phyloP scores from a whole-genome alignment of 2,797 vertebrate species.

The Tamandua tetradactyla region DNA sequence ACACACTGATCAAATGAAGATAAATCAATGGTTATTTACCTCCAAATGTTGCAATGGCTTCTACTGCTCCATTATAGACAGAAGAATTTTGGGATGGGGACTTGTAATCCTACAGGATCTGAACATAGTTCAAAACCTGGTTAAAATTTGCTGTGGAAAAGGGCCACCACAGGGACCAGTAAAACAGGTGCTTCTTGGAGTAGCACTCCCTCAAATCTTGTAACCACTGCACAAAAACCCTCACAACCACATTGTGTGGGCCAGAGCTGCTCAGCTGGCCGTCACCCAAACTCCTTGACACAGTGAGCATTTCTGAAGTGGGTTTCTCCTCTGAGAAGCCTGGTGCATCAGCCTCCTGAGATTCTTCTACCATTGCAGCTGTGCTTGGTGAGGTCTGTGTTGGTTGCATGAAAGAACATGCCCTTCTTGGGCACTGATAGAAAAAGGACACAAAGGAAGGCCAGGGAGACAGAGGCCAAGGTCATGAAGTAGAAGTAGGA shows the following conservation, averaged over 20 bases:
- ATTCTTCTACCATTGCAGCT: fast-evolving
- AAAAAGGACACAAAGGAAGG: slow-evolving; percentile 84
- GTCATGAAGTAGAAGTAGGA: slow-evolving; percentile 86
- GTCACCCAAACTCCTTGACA: fast-evolving
- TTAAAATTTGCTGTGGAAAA: slow-evolving; percentile 88
- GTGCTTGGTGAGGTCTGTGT: fast-evolving
- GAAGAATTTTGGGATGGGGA: slow-evolving; percentile 84
- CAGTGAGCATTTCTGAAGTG: fast-evolving
- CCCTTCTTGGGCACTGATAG: slow-evolving; percentile 93
- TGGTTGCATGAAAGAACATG: slow-evolving; percentile 92
- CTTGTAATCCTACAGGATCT: slow-evolving; percentile 86
- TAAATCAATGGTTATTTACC: slow-evolving; percentile 79
- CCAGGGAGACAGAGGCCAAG: slow-evolving; percentile 86
- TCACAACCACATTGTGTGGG: neutral
- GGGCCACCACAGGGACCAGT: slow-evolving; percentile 90
- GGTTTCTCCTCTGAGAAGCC: neutral
- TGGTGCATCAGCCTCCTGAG: fast-evolving
- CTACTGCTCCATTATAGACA: slow-evolving; percentile 88
- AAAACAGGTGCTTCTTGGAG: slow-evolving; percentile 83
- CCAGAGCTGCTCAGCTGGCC: fast-evolving
- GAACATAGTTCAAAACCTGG: slow-evolving; percentile 88
- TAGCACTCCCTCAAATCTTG: slow-evolving; percentile 87
- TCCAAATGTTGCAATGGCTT: slow-evolving; percentile 87
- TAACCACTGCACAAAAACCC: slow-evolving; percentile 79
- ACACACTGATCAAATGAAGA: neutral